Percentiles rank a stretch among this genome's conserved stretches.
Evolutionary conservation across 2,797 vertebrate species (phyloP).

Genomic region (Enteromius fasciolatus): DNA sequence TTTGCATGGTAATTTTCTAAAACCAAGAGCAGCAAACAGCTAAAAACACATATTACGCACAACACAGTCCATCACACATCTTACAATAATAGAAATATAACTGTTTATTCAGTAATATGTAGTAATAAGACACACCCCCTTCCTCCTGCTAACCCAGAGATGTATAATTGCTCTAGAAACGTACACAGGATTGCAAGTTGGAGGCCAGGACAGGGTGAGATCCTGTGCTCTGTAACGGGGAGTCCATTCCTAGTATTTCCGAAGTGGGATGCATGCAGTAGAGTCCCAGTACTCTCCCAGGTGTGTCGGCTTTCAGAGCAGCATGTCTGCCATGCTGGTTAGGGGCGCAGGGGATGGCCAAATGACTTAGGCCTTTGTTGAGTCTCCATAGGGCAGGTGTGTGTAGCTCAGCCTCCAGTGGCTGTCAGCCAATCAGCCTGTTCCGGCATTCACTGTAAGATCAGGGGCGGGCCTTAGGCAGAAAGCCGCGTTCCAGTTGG

Average conservation of each 20-base stretch:
- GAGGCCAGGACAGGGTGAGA: conserved; percentile 66
- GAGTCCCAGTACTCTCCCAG: conserved; percentile 41
- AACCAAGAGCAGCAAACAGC: conserved; percentile 7
- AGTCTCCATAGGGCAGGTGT: conserved; percentile 30
- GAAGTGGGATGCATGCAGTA: conserved; percentile 73
- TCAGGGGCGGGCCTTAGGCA: neutral
- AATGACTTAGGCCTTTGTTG: neutral
- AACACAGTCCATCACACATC: conserved; percentile 49
- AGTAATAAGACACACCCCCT: conserved; percentile 74
- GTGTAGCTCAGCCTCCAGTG: neutral
- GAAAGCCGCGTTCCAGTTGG: neutral
- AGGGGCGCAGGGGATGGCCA: conserved; percentile 30
- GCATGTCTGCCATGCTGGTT: conserved; percentile 57
- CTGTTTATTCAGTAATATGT: conserved; percentile 79
- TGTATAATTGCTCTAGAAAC: conserved; percentile 75
- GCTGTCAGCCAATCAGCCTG: conserved; percentile 5
- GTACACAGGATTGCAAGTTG: conserved; percentile 70
- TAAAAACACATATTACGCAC: conserved; percentile 10
- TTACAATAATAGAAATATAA: conserved; percentile 86
- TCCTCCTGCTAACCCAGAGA: conserved; percentile 60
- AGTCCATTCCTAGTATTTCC: conserved; percentile 60
- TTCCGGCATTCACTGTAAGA: conserved; percentile 1
- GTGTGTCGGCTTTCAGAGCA: conserved; percentile 28
- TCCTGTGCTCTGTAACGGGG: conserved; percentile 66
- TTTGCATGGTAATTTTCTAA: conserved; percentile 18